Conservation (phyloP, 2,797 vertebrate genomes). For the Sylvilagus floridanus region DNA sequence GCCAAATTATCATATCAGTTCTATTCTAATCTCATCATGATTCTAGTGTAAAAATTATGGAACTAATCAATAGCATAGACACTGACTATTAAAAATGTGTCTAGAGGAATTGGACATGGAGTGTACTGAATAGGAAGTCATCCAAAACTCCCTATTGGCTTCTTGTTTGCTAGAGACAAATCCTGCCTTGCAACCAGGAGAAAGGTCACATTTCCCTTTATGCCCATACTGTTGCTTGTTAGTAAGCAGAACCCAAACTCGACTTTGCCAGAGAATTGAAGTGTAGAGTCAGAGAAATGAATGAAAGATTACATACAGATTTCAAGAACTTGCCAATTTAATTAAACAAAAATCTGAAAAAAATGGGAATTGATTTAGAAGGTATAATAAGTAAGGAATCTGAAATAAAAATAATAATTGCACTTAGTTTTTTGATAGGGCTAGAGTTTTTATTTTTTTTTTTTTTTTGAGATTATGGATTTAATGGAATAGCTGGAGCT, state of each 20-base stretch:
- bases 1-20: background rate
- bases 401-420: constrained; percentile 18
- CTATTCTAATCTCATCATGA: background rate
- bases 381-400: background rate
- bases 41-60: background rate
- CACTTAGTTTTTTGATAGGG: constrained; percentile 14
- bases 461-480: constrained; percentile 40
- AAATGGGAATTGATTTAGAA: background rate
- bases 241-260: background rate
- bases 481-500: constrained; percentile 29
- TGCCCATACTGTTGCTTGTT: background rate
- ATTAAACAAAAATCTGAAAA: constrained; percentile 28
- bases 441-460: background rate
- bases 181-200: background rate
- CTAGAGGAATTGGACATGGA: background rate
- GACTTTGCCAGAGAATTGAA: background rate
- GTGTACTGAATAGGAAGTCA: background rate
- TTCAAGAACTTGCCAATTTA: constrained; percentile 23
- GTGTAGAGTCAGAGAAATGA: background rate
- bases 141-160: background rate
- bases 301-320: background rate
- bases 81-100: background rate
- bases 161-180: constrained; percentile 15
- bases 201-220: background rate
- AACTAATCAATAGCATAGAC: background rate